A percentile compares a stretch with the other conserved stretches of the same genome.
These are phyloP conservation scores for Rhinichthys klamathensis DNA, from an alignment of 2,113 vertebrate genomes.

Conservation along the genomic window DNA sequence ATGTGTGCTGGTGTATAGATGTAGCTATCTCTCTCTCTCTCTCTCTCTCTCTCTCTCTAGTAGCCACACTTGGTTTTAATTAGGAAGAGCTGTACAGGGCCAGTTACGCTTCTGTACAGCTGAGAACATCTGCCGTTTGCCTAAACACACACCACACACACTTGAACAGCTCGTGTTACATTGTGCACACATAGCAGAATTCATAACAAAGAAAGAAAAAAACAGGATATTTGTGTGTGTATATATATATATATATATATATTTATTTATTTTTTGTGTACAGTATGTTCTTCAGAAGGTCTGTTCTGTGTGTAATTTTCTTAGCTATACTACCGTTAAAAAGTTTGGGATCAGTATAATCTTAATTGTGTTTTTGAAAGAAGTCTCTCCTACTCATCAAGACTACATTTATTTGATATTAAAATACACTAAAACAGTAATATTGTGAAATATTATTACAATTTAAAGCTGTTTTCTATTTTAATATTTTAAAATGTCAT, in stretches of 20 bases:
- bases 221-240: not conserved
- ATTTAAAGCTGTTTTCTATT: no score
- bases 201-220: not conserved
- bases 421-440: no score
- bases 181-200: not conserved
- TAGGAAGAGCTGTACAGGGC: conserved; percentile 37
- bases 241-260: not conserved
- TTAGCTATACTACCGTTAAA: no score
- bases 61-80: conserved; percentile 53
- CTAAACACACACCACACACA: not conserved
- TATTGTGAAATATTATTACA: no score
- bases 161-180: not conserved
- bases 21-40: no score
- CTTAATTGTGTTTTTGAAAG: no score
- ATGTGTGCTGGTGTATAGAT: not conserved
- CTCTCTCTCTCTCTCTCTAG: not conserved
- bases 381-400: no score
- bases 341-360: no score
- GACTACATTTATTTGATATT: no score
- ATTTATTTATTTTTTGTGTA: not conserved
- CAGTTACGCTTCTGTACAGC: conserved; percentile 43
- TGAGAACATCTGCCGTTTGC: conserved; percentile 50
- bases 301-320: no score
- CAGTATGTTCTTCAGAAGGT: no score
- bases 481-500: no score